Evolutionary conservation across 2,888 invertebrate genomes (phyloP), one percentile per base, ranked within the genome.

Genomic region (Rotaria socialis): DNA sequence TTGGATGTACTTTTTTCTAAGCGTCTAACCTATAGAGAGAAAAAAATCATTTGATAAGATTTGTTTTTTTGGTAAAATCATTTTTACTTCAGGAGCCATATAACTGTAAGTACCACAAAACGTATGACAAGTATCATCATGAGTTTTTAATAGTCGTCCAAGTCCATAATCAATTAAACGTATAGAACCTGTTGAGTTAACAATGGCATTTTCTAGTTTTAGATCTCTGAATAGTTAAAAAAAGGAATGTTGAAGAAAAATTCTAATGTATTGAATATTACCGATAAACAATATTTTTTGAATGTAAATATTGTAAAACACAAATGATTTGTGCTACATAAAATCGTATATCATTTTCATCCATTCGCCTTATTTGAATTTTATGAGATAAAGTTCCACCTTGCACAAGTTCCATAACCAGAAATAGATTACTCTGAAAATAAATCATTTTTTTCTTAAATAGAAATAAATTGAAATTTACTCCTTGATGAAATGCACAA

Each of bases 281-380:
- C 80, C 80, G 43, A 47, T 80, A 80, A 5, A 80, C 47, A 47
- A 80, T 80, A 10, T 80, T 80, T 2, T 80, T 80, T n/a, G 80
- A 80, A 80, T 80, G 80, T 80, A 80, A 80, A 47, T 80, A 80
- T 80, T 80, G 80, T 80, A 80, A 8, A 47, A 80, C 47, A n/a
- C 43, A 80, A 1, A 47, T n/a, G 3, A 80, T 0, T 80, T 80
- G 47, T 47, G 80, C 80, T 47, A 80, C 10, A 80, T 80, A 80
- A 47, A n/a, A 80, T 80, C 80, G 22, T 47, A 80, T 80, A 8
- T 80, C 47, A 80, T 80, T 47, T 47, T 47, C 80, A n/a, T 43
- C n/a, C 47, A 80, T 47, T 47, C 43, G 47, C 24, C 24, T 47
- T 47, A 47, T 47, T 47, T 47, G 47, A 43, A 80, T 80, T 47